Conservation (phyloP, 2,797 vertebrate genomes). For the Australoheros facetus region DNA sequence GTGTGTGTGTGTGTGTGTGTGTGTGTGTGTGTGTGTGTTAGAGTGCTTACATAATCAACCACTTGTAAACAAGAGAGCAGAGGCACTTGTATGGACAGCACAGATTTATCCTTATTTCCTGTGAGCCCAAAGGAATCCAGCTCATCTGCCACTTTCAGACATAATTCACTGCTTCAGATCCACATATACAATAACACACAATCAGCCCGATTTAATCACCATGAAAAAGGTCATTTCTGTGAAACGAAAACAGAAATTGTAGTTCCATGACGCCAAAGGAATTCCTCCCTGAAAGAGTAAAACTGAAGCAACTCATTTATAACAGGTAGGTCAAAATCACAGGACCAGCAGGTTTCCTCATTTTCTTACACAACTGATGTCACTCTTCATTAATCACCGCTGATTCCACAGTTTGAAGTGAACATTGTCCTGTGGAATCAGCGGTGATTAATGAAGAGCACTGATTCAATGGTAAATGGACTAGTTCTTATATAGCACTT, state of each 20-base stretch:
- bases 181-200: not conserved
- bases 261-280: not conserved
- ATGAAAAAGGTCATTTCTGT: not conserved
- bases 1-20: constrained; percentile 17
- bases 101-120: constrained; percentile 32
- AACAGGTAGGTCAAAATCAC: not conserved
- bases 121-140: constrained; percentile 18
- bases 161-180: not conserved
- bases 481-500: too few relatives aligned
- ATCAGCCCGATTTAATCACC: not conserved
- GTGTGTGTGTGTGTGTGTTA: not conserved
- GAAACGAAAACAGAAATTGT: not conserved
- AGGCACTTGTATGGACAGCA: constrained; percentile 1
- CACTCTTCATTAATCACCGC: not conserved
- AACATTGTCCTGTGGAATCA: not conserved
- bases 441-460: not conserved
- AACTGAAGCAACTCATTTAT: not conserved
- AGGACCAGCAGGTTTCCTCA: not conserved
- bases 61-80: constrained; percentile 43
- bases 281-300: not conserved
- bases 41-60: constrained; percentile 42
- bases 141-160: not conserved
- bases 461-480: too few relatives aligned
- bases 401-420: too few relatives aligned
- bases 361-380: not conserved